A percentile compares a stretch with the other conserved stretches of the same genome.
These are phyloP conservation scores for Anoncus sp. DNA, from an alignment of 2,888 invertebrate species.

Conservation along the genomic window DNA sequence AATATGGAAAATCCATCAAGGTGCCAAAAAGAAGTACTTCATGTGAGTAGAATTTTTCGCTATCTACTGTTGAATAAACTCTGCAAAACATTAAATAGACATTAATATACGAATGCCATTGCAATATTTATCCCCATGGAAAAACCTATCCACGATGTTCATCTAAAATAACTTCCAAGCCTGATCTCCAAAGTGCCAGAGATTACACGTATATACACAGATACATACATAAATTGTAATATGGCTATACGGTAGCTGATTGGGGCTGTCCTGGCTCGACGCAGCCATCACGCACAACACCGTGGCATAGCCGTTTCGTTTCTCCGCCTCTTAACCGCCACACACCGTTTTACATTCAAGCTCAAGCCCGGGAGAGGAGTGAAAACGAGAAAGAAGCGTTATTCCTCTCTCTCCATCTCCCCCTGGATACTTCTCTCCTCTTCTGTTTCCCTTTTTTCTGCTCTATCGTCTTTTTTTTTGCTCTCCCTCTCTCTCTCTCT, in stretches of 20 bases:
- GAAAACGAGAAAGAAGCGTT: slow-evolving; percentile 48
- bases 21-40: neutral
- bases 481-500: slow-evolving; percentile 1
- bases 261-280: slow-evolving; percentile 36
- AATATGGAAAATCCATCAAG: neutral
- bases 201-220: neutral
- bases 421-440: slow-evolving; percentile 3
- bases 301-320: slow-evolving; percentile 38
- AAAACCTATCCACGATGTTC: neutral
- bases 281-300: slow-evolving; percentile 43
- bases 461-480: neutral
- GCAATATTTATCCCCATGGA: neutral
- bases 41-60: neutral
- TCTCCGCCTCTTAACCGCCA: slow-evolving; percentile 48
- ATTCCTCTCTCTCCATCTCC: slow-evolving; percentile 19
- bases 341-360: slow-evolving; percentile 58
- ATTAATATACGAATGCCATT: neutral
- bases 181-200: neutral
- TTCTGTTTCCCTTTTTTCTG: neutral
- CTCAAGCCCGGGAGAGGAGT: slow-evolving; percentile 37
- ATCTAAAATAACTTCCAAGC: neutral
- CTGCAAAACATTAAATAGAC: neutral
- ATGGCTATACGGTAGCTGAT: slow-evolving; percentile 48
- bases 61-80: neutral
- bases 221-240: slow-evolving; percentile 7